Base-by-base conservation (phyloP, 2,797 vertebrate species). In the Enteromius mattozi region DNA sequence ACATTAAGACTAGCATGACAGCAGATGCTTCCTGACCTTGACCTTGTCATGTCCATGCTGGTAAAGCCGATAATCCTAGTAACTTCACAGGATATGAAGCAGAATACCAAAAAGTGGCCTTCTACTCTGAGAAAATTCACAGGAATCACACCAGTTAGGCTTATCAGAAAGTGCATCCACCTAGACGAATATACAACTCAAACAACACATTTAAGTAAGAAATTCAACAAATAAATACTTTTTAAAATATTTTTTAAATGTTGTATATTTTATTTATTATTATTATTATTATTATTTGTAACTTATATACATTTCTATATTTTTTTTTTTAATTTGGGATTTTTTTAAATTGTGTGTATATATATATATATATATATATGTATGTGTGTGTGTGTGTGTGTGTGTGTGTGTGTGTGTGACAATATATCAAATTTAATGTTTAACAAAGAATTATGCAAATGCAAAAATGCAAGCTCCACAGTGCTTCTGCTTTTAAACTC, bases 51-150 rank as follows among this genome's bases (percentile, higher is more conserved):
- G 16, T 1, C 70, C 45, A 30, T 49, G 45, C 70, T 30, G 70
- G 24, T 72, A 72, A 72, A 72, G 45, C 70, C 16, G 24, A 72
- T 72, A 72, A 72, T 72, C 42, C 70, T 49, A 49, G 42, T 49
- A 72, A 49, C 70, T 33, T 72, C 16, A 47, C 70, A 72, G 24
- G 24, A 72, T 72, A 30, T 17, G 17, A 72, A 24, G 24, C 24
- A 72, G 45, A 72, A 72, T 49, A 72, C 27, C 45, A 49, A 49
- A 49, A 72, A 72, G 70, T 1, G 45, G 30, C 4, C 0, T 9
- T 72, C 49, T 72, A 49, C 8, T 10, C 30, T 14, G 42, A 49
- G 16, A 9, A 72, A 49, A 72, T 30, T 72, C 3, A 49, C 24
- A 49, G 45, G 17, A 49, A 12, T 30, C 24, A 49, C 16, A 72